Evolutionary conservation across 2,888 invertebrate genomes (phyloP).

Genomic region (Schizotus pectinicornis): DNA sequence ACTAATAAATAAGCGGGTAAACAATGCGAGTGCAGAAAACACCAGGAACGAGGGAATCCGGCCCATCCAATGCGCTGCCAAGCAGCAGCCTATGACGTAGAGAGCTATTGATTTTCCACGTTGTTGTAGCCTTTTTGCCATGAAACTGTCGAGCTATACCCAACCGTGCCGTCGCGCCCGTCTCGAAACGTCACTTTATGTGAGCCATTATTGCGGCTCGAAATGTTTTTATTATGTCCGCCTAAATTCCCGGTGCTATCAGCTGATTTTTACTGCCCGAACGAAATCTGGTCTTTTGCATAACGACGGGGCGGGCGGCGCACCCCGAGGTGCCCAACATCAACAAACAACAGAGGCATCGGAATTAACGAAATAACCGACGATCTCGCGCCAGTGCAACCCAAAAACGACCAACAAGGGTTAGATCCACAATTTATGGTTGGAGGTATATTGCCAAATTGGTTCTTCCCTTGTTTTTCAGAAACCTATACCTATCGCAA

Average conservation of each 20-base stretch:
- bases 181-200: constrained; percentile 55
- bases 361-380: too few relatives aligned
- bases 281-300: constrained; percentile 37
- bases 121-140: constrained; percentile 52
- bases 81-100: constrained; percentile 53
- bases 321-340: too few relatives aligned
- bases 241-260: constrained; percentile 37
- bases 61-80: constrained; percentile 41
- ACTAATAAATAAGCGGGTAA: constrained; percentile 20
- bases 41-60: constrained; percentile 18
- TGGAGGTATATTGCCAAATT: too few relatives aligned
- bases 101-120: constrained; percentile 56
- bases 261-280: constrained; percentile 45
- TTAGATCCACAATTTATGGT: too few relatives aligned
- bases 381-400: too few relatives aligned
- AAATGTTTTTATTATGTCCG: constrained; percentile 44
- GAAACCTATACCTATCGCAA: too few relatives aligned
- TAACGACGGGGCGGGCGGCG: not conserved
- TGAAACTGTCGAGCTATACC: constrained; percentile 42
- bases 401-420: too few relatives aligned
- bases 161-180: constrained; percentile 32
- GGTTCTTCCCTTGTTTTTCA: too few relatives aligned
- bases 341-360: too few relatives aligned
- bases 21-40: constrained; percentile 9
- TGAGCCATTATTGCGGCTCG: constrained; percentile 45